Base-by-base conservation (phyloP, 2,113 vertebrate genomes). In the Silurus meridionalis region DNA sequence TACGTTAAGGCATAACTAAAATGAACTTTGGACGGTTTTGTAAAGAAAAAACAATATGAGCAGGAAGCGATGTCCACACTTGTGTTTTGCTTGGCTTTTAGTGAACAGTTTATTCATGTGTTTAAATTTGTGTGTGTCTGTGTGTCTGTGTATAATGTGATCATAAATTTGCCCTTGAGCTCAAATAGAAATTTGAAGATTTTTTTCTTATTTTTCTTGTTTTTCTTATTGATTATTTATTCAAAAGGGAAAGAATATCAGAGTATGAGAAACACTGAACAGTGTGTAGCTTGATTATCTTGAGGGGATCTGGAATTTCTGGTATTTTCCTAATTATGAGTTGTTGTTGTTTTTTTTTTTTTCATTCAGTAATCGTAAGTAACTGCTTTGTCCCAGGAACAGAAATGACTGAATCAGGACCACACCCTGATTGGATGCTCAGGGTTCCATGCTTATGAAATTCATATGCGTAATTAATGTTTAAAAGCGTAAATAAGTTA, bases 71-170 rank as follows among this genome's bases (percentile, higher is more conserved):
- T 50, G 46, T 53, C 23, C 69, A 55, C n/a, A 61, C 53, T 72
- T 28, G 6, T 86, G 78, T 86, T 82, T 81, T 61, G 67, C 14
- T 82, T 86, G 67, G 80, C 85, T 64, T 83, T 55, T 23, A 64
- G 25, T 82, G 25, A 23, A 69, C 52, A n/a, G 81, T 80, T 21
- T 78, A 28, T 85, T 37, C 61, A n/a, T 77, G 87, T 19, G 17
- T 77, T 46, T 71, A 14, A 13, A 0, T 69, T 8, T 63, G n/a
- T 74, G 52, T 85, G n/a, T 63, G 61, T 64, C 37, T 37, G 37
- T 37, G 15, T 77, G 67, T 57, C 10, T 37, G 48, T 72, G 0
- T 13, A 17, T 21, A 46, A 15, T 19, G 13, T 60, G 66, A 67
- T 11, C 10, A 28, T 25, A 66, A 50, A 57, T 83, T 67, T 58